Evolutionary conservation across 2,888 invertebrate species (phyloP).

Genomic region (Hydriomena furcata): DNA sequence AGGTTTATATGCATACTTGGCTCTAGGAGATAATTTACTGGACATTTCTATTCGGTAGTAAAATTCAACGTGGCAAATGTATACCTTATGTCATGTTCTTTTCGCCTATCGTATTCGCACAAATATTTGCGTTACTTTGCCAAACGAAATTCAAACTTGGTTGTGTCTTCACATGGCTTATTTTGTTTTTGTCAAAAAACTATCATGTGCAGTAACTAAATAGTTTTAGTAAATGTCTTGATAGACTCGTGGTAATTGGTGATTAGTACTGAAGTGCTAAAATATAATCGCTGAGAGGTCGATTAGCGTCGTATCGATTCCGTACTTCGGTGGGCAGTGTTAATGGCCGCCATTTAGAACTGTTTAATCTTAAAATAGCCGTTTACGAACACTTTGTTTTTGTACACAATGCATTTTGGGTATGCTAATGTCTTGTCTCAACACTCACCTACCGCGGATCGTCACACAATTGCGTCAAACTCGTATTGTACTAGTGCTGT

Average conservation of each 20-base stretch:
- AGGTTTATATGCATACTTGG: conserved; percentile 14
- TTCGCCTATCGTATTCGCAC: conserved; percentile 31
- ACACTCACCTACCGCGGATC: conserved; percentile 49
- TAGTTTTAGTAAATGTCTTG: conserved; percentile 48
- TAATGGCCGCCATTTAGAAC: conserved; percentile 66
- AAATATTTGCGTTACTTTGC: conserved; percentile 17
- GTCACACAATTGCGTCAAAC: conserved; percentile 68
- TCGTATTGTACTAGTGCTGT: conserved; percentile 62
- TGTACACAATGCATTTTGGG: conserved; percentile 68
- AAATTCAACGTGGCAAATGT: conserved; percentile 8
- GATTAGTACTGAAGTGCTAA: conserved; percentile 75
- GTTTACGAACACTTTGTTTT: conserved; percentile 71
- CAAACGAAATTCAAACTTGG: conserved; percentile 8
- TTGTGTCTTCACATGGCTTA: neutral
- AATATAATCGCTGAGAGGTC: conserved; percentile 61
- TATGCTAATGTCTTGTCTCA: conserved; percentile 61
- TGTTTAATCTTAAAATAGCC: conserved; percentile 69
- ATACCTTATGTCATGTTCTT: conserved; percentile 15
- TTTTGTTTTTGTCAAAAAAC: neutral
- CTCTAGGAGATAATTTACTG: conserved; percentile 15
- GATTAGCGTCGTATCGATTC: conserved; percentile 69
- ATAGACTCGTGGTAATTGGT: conserved; percentile 65
- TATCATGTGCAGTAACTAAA: conserved; percentile 19
- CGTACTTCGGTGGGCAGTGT: conserved; percentile 67
- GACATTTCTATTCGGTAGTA: conserved; percentile 24